phyloP scores from a whole-genome alignment of 2,113 vertebrate species.

The Orthonyx spaldingii region DNA sequence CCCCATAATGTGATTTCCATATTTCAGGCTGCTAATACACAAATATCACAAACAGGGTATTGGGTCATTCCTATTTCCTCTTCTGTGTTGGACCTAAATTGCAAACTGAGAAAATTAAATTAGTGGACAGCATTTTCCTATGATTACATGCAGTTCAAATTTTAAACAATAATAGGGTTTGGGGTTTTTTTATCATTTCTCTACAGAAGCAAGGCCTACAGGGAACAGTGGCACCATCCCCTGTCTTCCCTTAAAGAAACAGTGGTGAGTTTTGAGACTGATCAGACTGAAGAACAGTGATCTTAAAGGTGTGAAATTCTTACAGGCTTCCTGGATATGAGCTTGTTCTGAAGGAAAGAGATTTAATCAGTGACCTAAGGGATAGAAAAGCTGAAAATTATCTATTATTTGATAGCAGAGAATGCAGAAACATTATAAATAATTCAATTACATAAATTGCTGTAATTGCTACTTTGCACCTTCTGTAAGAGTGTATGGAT shows the following conservation, averaged over 20 bases:
- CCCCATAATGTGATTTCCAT: background rate
- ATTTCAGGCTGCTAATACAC: background rate
- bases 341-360: background rate
- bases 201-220: background rate
- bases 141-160: background rate
- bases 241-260: background rate
- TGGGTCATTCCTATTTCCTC: background rate
- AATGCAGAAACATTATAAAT: background rate
- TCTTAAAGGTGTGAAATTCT: background rate
- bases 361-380: background rate
- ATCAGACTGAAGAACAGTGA: background rate
- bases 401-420: background rate
- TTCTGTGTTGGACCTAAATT: background rate
- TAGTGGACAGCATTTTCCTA: background rate
- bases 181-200: background rate
- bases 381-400: background rate
- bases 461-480: background rate
- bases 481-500: background rate
- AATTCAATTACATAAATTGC: background rate
- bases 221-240: background rate
- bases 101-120: background rate
- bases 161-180: background rate
- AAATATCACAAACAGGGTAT: background rate
- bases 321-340: background rate
- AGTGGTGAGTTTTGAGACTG: background rate